Base-by-base conservation (phyloP, 92 coral and sea anemone species). In the Montipora capitata region DNA sequence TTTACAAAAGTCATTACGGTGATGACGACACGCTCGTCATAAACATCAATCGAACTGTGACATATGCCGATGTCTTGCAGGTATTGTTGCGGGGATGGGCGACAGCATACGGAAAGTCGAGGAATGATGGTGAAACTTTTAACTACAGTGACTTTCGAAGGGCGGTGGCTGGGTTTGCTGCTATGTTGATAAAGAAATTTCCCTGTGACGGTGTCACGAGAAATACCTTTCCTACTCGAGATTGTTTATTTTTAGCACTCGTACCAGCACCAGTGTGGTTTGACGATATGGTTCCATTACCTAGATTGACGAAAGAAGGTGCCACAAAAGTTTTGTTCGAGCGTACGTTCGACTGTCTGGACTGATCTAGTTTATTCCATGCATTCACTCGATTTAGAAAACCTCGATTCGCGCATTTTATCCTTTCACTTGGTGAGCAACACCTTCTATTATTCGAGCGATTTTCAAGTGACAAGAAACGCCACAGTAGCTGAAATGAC, bases 31-130 rank as follows among this genome's bases (percentile, higher is more conserved):
- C 4, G 11, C 5, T 77, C 2, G 14, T 5, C 17, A 18, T 77
- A n/a, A 41, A 77, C 15, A 1, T 77, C 16, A 10, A 77, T 38
- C 81, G 81, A 5, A 5, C 41, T 12, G 81, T 57, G 2, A 77
- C 81, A 43, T 77, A 18, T n/a, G 81, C 62, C 14, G 78, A 74
- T 20, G 62, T 58, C 13, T 10, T 74, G 63, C 61, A 51, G 18
- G 81, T 61, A 14, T 7, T 77, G 68, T 35, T 77, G 13, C 67
- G 81, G 2, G 81, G 15, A 18, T 74, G 78, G 78, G 78, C 78
- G 6, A 27, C 35, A 27, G 35, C 35, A 27, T 27, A 27, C 0
- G 35, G 35, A 27, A 27, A 27, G 35, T 27, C 35, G 35, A 27
- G 35, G 35, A 27, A 27, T 2, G 35, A 38, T 20, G 14, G 41